Conservation (phyloP, 2,888 invertebrate species). For the Andrena flavipes region DNA sequence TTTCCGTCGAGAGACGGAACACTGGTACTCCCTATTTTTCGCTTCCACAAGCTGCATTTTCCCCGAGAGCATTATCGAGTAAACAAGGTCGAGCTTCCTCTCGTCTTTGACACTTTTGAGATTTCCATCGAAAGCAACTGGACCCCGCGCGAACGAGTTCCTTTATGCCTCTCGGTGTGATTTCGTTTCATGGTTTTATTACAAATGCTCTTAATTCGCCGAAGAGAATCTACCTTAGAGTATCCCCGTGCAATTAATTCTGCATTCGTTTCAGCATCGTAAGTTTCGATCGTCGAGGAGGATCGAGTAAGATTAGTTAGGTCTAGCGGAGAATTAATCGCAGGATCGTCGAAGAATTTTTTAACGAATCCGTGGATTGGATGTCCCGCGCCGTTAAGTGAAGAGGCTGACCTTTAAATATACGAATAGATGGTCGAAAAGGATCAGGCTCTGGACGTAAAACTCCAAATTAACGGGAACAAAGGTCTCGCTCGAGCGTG, state of each 20-base stretch:
- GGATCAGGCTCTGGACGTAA: slow-evolving; percentile 45
- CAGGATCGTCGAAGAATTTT: not conserved
- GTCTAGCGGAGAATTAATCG: not conserved
- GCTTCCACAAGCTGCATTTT: not conserved
- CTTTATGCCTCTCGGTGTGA: not conserved
- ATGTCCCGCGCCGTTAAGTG: slow-evolving; percentile 12
- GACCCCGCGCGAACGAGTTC: not conserved
- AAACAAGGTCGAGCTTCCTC: not conserved
- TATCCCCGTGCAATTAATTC: not conserved
- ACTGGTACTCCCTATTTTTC: not conserved
- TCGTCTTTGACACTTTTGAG: not conserved
- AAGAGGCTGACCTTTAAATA: slow-evolving; percentile 40
- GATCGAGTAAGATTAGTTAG: not conserved
- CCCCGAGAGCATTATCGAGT: not conserved
- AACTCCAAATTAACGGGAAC: slow-evolving; percentile 65
- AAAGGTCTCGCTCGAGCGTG: slow-evolving; percentile 66
- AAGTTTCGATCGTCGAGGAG: not conserved
- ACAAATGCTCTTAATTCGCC: too few species aligned
- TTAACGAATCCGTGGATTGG: slow-evolving; percentile 7
- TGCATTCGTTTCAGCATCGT: not conserved
- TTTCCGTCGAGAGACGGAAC: not conserved
- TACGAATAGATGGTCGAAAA: slow-evolving; percentile 38
- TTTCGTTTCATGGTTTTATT: not conserved
- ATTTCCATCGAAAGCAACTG: not conserved
- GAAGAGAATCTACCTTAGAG: too few species aligned